Evolutionary conservation across 2,113 vertebrate species (phyloP), one percentile per base, ranked within the genome.

Genomic region (Thalassarche chlororhynchos): DNA sequence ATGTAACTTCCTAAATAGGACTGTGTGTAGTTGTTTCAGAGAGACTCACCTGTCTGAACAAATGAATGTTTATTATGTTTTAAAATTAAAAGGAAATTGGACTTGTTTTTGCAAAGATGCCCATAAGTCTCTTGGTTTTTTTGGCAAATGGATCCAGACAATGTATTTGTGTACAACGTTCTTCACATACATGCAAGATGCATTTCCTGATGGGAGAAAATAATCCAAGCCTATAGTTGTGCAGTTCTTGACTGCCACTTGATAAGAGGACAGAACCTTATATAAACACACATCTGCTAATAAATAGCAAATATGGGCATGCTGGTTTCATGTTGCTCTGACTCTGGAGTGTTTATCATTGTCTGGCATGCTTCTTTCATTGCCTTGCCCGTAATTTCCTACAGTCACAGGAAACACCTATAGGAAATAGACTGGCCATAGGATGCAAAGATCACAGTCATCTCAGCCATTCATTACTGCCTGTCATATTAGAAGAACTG

Each of bases 381-480:
- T 85, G 82, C 49, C 62, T 90, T 88, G 78, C 29, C 75, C 71
- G 6, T 60, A 44, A 88, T 94, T 83, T 86, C 51, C 42, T 71
- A 28, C 7, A 91, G 65, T 46, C 74, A 62, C 21, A 80, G 78
- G 51, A 80, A 97, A 91, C 47, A 95, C 46, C 54, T 64, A 32
- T 14, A 72, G 76, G 77, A 93, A 93, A 95, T 46, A 87, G 89
- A 54, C 44, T 84, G 69, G 49, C 66, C 69, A 72, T 16, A 23
- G 64, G 77, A 95, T 60, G 78, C 58, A 88, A 91, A 88, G 81
- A 74, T 91, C 87, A 95, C 71, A 80, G 91, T 84, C 74, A 85
- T 54, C 82, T 95, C 84, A 90, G 93, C 51, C 78, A 81, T 91
- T 97, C 87, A 83, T 88, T 85, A 74, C 62, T 61, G 70, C 49